Conservation (phyloP, 2,888 invertebrate species). For the Augiades crinisus region DNA sequence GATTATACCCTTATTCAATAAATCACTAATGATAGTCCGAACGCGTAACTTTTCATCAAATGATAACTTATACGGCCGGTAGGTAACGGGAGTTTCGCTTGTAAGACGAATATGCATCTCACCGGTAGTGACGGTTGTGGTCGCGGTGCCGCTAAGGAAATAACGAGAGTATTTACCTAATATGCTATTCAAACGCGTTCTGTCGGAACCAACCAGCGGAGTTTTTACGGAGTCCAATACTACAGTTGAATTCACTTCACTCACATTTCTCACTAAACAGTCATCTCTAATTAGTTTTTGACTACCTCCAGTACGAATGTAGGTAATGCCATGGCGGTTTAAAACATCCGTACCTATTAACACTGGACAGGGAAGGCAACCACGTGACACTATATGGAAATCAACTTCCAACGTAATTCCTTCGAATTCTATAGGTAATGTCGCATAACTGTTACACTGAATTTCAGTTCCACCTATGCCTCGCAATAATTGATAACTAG, state of each 20-base stretch:
- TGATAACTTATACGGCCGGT: slow-evolving; percentile 35
- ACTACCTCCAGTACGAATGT: not conserved
- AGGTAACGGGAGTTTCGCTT: slow-evolving; percentile 27
- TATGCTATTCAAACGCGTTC: not conserved
- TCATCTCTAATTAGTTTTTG: not conserved
- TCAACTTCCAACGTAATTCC: not conserved
- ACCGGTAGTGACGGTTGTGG: slow-evolving; percentile 21
- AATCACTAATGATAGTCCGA: slow-evolving; percentile 30
- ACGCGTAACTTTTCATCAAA: slow-evolving; percentile 32
- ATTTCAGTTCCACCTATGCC: not conserved
- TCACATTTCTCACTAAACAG: not conserved
- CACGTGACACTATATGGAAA: not conserved
- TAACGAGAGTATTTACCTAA: not conserved
- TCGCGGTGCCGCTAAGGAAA: slow-evolving; percentile 26
- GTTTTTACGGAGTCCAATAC: not conserved
- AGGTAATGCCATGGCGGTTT: not conserved
- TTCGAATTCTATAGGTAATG: not conserved
- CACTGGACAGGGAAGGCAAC: not conserved
- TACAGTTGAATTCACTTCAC: not conserved
- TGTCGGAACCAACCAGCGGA: not conserved
- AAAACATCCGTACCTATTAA: not conserved
- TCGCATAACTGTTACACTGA: not conserved
- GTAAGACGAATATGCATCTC: slow-evolving; percentile 23
- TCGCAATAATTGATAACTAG: not conserved
- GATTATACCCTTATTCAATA: slow-evolving; percentile 32